Base-by-base conservation (phyloP, 1,140 invertebrate species). In the Diabrotica virgifera region DNA sequence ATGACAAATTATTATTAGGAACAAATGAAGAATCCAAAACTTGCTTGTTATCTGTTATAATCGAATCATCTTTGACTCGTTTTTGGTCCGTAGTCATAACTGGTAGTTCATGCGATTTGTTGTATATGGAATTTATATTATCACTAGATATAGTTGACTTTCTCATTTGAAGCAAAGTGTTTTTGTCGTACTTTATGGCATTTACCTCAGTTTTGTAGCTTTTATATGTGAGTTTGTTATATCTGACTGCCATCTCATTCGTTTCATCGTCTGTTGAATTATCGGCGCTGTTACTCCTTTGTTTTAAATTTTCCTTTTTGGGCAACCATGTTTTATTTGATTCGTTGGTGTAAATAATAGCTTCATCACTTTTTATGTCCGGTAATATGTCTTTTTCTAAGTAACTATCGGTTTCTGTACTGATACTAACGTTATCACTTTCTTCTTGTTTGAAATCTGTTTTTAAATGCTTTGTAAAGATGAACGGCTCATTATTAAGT, bases 151-250 rank as follows among this genome's bases (percentile, higher is more conserved):
- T 69, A 74, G 79, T 75, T 72, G 77, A 68, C 71, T 77, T 71
- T 74, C 82, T 64, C 77, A 82, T 73, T 80, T 80, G 72, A 76
- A 82, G 64, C 77, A 84, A 71, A 74, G 80, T 79, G 77, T 83
- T 71, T 71, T 80, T 51, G 74, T 83, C 62, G 76, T 80, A 76
- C 79, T 82, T 66, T 74, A 79, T 73, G 75, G 80, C 50, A 75
- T 78, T 68, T 74, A 82, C 67, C 76, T 82, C 66, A 65, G 78
- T 38, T 79, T 82, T 61, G 77, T 76, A 72, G 73, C 74, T 71
- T 74, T 79, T 71, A 75, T 82, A n/a, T 66, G 65, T 56, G 67
- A 75, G 63, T 78, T 76, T 56, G 24, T 65, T 65, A 52, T 74
- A 71, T 64, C 83, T 82, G 7, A 71, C 75, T n/a, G 76, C 76